phyloP scores from a whole-genome alignment of 2,113 vertebrate species.

The Macrotis lagotis region DNA sequence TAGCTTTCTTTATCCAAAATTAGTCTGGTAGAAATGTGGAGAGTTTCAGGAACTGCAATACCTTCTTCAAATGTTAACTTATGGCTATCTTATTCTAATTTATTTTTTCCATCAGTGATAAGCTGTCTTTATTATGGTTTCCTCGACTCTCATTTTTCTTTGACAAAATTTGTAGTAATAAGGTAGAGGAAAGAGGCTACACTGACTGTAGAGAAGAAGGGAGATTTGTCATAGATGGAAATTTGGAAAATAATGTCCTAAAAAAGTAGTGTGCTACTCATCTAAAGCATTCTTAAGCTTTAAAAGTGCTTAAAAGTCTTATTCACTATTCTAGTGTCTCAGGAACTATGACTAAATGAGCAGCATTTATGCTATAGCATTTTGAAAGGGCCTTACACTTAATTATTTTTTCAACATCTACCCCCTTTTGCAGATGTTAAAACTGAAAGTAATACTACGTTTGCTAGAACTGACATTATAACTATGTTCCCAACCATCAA shows the following conservation, averaged over 20 bases:
- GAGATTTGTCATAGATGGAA: not conserved
- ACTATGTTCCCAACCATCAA: not conserved
- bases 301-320: not conserved
- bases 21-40: not conserved
- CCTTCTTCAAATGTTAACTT: not conserved
- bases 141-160: not conserved
- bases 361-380: not conserved
- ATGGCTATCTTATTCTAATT: not conserved
- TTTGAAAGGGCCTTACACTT: not conserved
- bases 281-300: not conserved
- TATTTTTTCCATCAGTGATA: not conserved
- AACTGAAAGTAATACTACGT: constrained; percentile 9
- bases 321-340: not conserved
- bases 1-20: not conserved
- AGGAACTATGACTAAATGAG: not conserved
- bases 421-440: constrained; percentile 17
- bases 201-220: not conserved
- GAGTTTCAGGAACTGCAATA: not conserved
- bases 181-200: not conserved
- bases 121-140: not conserved
- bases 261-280: not conserved
- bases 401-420: constrained; percentile 26
- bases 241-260: not conserved
- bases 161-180: not conserved
- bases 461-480: not conserved